Base-by-base conservation (phyloP, 2,888 invertebrate species). In the Sinodicranocentrus sp. region DNA sequence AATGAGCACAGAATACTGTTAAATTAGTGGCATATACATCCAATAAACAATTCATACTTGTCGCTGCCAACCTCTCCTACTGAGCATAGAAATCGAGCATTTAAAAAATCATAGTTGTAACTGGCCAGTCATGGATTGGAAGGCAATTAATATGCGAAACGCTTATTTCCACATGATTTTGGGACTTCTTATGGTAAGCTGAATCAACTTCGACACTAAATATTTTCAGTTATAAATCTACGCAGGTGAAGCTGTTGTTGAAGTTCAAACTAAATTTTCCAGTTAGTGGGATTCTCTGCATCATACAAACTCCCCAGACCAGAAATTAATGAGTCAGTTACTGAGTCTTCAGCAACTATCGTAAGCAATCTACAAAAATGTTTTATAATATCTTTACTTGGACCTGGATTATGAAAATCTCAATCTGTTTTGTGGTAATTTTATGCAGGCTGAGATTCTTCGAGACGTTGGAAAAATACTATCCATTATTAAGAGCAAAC, bases 141-240 rank as follows among this genome's bases (percentile, higher is more conserved):
- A 77, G 13, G 61, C 23, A 5, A 5, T n/a, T n/a, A 15, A 3
- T 48, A n/a, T 3, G 48, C 13, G 54, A 54, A 61, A 61, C 68
- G 63, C 54, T 33, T 43, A 21, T 6, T 72, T 28, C 59, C 61
- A 28, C n/a, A 54, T 54, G 25, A 59, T 44, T 15, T 43, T 52
- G n/a, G 21, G 70, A 25, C 63, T 79, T 21, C 39, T 71, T 63
- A 48, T 79, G 79, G 79, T 79, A 79, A 52, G 71, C 54, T 17
- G 33, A 33, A 10, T 3, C 33, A 33, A 59, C 19, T 59, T 10
- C 52, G 3, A 15, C 5, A 52, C 52, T 6, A 21, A 57, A 21
- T 57, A 52, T 17, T 73, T 17, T 10, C 26, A 72, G 75, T 65
- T 76, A n/a, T n/a, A 33, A 33, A 6, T 33, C 3, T 33, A 33